Percentiles rank a stretch among this genome's conserved stretches.
Evolutionary conservation across 2,797 vertebrate species (phyloP).

Genomic region (Echeneis naucrates): DNA sequence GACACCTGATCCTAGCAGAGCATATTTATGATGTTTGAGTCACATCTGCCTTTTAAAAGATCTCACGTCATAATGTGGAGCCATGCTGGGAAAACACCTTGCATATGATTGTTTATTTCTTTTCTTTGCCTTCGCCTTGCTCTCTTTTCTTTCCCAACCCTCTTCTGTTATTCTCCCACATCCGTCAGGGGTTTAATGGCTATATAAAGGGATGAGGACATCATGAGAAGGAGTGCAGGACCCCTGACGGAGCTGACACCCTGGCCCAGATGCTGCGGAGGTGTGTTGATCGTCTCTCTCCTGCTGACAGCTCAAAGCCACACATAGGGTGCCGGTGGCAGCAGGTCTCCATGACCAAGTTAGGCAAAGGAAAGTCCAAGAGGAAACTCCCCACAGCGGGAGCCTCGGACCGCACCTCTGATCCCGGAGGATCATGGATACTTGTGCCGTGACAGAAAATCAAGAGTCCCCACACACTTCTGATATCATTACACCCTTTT

Average conservation of each 20-base stretch:
- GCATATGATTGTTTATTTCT: conserved; percentile 43
- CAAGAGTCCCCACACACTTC: neutral
- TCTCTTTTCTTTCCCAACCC: conserved; percentile 35
- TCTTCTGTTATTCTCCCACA: conserved; percentile 53
- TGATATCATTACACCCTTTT: conserved; percentile 12
- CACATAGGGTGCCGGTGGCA: conserved; percentile 12
- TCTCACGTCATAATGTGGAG: conserved; percentile 65
- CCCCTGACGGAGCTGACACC: conserved; percentile 57
- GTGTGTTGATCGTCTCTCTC: conserved; percentile 53
- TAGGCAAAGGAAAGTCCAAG: conserved; percentile 62
- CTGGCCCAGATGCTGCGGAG: conserved; percentile 66
- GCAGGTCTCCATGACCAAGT: conserved; percentile 71
- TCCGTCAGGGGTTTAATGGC: conserved; percentile 65
- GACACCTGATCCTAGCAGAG: conserved; percentile 55
- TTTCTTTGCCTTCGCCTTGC: conserved; percentile 17
- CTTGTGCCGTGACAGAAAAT: conserved; percentile 4
- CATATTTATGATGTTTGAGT: conserved; percentile 68
- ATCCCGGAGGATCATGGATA: conserved; percentile 39
- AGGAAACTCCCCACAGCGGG: conserved; percentile 44
- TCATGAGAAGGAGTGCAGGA: conserved; percentile 45
- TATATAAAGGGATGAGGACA: conserved; percentile 54
- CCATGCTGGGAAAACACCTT: conserved; percentile 47
- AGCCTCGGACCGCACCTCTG: conserved; percentile 27
- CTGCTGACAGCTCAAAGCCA: conserved; percentile 2
- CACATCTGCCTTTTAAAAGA: conserved; percentile 80